Evolutionary conservation across 1,140 invertebrate species (phyloP).

Genomic region (Caenorhabditis tropicalis): DNA sequence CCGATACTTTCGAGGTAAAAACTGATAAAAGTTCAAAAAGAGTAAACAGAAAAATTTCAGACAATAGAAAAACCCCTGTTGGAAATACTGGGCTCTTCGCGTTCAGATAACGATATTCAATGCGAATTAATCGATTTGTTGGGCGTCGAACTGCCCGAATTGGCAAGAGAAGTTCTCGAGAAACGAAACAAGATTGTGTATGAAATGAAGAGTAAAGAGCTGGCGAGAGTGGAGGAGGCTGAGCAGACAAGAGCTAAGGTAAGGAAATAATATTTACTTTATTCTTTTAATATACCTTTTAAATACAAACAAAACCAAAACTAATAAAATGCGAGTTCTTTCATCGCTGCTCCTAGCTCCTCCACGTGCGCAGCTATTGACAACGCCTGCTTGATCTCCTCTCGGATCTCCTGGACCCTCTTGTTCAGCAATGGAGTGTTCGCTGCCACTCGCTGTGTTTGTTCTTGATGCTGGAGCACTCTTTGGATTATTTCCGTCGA

Average conservation of each 20-base stretch:
- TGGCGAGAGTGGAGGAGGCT: not conserved
- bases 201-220: not conserved
- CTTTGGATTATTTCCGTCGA: too few relatives aligned
- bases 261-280: not conserved
- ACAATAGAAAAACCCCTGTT: not conserved
- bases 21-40: not conserved
- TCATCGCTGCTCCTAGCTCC: too few relatives aligned
- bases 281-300: not conserved
- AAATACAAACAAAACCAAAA: not conserved
- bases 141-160: conserved; percentile 6
- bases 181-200: conserved; percentile 18
- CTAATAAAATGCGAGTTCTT: not conserved
- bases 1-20: not conserved
- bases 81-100: not conserved
- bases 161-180: not conserved
- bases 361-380: too few relatives aligned
- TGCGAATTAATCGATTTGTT: not conserved
- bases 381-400: too few relatives aligned
- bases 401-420: too few relatives aligned
- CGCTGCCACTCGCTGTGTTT: too few relatives aligned
- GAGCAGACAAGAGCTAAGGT: not conserved
- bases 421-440: too few relatives aligned
- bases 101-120: conserved; percentile 2
- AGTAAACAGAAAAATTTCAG: not conserved
- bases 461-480: too few relatives aligned